Evolutionary conservation across 1,140 invertebrate genomes (phyloP), one percentile per base, ranked within the genome.

Genomic region (Drosophila sturtevanti): DNA sequence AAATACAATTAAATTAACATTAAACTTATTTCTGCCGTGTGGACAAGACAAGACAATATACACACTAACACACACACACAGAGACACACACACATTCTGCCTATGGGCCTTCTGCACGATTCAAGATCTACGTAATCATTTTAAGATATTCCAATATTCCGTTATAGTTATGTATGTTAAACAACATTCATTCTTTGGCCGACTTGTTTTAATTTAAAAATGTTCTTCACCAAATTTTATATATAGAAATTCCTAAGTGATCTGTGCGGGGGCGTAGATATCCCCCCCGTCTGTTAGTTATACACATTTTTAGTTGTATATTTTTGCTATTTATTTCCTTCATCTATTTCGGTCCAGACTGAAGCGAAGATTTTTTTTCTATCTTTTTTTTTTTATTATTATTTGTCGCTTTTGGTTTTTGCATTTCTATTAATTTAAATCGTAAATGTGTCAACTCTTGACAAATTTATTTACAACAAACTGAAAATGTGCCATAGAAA

Each of bases 1-100:
- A 91, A 85, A 81, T 61, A 68, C 86, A 89, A 90, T 91, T 79
- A 90, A 91, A 91, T 87, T 85, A 85, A 74, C 82, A 90, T 89
- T 90, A 89, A 90, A 89, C 70, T 79, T 70, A 89, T 84, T 89
- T 79, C 18, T 48, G 41, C 41, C 61, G 69, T 72, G 6, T n/a
- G 61, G 54, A 52, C 21, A 14, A 11, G 54, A 52, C 21, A 14
- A 11, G 10, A 61, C 27, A 59, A 21, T 11, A 11, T 24, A 34
- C 34, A 11, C 7, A 18, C n/a, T n/a, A n/a, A n/a, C n/a, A n/a
- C n/a, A n/a, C n/a, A n/a, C n/a, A n/a, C n/a, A n/a, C n/a, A n/a
- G n/a, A n/a, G n/a, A n/a, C n/a, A n/a, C n/a, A n/a, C n/a, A n/a
- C n/a, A n/a, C n/a, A n/a, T n/a, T n/a, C n/a, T n/a, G 52, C 21